Evolutionary conservation across 2,888 invertebrate species (phyloP).

Genomic region (Lacanobia oleracea): DNA sequence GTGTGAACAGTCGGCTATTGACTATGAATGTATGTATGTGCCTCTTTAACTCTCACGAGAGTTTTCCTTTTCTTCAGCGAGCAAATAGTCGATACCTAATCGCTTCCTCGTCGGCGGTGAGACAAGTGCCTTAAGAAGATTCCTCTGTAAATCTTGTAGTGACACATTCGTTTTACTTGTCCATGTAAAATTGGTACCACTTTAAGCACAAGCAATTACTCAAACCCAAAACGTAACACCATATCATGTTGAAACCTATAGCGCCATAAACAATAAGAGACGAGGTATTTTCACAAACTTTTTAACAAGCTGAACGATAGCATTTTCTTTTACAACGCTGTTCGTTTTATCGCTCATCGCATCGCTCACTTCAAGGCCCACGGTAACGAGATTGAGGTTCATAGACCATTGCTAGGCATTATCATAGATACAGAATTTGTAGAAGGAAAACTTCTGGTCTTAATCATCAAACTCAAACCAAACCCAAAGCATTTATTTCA

Average conservation of each 20-base stretch:
- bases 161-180: no score
- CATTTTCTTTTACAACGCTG: slow-evolving; percentile 46
- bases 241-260: slow-evolving; percentile 5
- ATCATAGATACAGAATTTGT: slow-evolving; percentile 14
- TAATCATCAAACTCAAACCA: neutral
- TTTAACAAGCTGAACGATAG: slow-evolving; percentile 59
- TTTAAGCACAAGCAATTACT: no score
- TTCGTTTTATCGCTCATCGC: slow-evolving; percentile 47
- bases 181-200: no score
- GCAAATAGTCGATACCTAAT: no score
- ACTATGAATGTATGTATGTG: no score
- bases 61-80: no score
- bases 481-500: no score
- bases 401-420: slow-evolving; percentile 31
- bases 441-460: neutral
- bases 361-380: slow-evolving; percentile 41
- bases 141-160: no score
- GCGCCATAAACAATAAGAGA: slow-evolving; percentile 14
- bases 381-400: slow-evolving; percentile 36
- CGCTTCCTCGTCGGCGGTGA: no score
- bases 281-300: slow-evolving; percentile 37
- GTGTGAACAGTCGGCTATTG: no score
- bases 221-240: slow-evolving; percentile 12
- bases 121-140: no score
- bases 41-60: no score